A percentile compares a stretch with the other conserved stretches of the same genome.
phyloP scores from a whole-genome alignment of 2,888 invertebrate species.

The Cosmia trapezina region DNA sequence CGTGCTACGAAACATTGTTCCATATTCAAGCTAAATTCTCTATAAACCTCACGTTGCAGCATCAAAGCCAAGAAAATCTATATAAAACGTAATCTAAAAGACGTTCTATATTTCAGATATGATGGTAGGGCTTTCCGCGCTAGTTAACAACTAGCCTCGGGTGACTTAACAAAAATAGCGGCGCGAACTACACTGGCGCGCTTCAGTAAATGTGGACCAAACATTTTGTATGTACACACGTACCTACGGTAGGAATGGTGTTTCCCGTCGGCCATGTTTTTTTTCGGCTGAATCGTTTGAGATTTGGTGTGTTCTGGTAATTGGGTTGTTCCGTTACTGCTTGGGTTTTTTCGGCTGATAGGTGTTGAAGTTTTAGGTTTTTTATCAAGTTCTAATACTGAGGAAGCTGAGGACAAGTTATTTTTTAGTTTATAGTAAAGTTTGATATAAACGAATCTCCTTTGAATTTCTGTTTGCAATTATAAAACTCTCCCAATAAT shows the following conservation, averaged over 20 bases:
- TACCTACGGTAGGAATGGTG: conserved; percentile 29
- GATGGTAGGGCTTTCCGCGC: conserved; percentile 61
- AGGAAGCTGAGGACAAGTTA: background rate
- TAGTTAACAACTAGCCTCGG: conserved; percentile 66
- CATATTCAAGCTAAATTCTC: background rate
- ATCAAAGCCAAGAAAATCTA: conserved; percentile 4
- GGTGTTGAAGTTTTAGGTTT: background rate
- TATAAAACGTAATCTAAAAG: conserved; percentile 20
- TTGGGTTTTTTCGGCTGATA: background rate
- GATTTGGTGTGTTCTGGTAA: conserved; percentile 21
- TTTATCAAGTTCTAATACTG: background rate
- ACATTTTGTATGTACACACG: conserved; percentile 46
- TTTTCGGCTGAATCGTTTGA: conserved; percentile 30
- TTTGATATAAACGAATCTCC: too few relatives aligned
- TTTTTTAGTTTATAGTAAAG: background rate
- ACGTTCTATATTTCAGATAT: conserved; percentile 43
- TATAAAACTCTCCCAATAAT: background rate
- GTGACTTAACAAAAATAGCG: conserved; percentile 67
- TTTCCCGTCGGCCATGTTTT: conserved; percentile 31
- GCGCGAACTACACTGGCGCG: conserved; percentile 54
- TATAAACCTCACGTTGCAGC: background rate
- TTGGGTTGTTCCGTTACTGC: conserved; percentile 12
- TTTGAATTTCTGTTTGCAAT: background rate
- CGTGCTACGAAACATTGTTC: background rate
- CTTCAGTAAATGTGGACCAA: conserved; percentile 58